phyloP scores from a whole-genome alignment of 64 coral and sea anemone species.

The Actinia tenebrosa region DNA sequence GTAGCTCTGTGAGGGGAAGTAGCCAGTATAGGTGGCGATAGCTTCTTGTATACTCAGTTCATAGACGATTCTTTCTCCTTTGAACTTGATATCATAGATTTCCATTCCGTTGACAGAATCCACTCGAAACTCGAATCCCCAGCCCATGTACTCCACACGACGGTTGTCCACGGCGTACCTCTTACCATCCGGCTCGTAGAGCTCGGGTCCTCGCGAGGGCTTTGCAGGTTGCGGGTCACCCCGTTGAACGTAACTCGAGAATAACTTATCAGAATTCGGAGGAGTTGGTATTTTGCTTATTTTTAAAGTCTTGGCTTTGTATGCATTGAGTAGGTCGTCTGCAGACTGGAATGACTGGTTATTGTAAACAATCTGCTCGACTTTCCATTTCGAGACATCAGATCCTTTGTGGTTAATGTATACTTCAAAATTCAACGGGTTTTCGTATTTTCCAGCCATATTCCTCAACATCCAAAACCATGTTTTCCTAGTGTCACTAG shows the following conservation, averaged over 20 bases:
- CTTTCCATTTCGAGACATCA: conserved; percentile 63
- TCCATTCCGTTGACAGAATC: conserved; percentile 50
- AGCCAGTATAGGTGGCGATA: conserved; percentile 49
- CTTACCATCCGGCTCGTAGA: conserved; percentile 66
- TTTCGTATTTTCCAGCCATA: conserved; percentile 33
- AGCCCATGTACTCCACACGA: conserved; percentile 70
- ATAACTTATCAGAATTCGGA: not conserved
- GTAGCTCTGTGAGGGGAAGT: conserved; percentile 26
- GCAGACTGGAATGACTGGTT: conserved; percentile 55
- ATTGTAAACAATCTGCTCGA: conserved; percentile 66
- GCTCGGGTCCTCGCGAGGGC: conserved; percentile 41
- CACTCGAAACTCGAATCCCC: conserved; percentile 59
- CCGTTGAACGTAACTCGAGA: conserved; percentile 33
- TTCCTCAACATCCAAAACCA: conserved; percentile 45
- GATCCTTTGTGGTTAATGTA: conserved; percentile 50
- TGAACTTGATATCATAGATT: conserved; percentile 64
- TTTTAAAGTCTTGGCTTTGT: conserved; percentile 29
- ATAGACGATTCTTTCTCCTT: conserved; percentile 56
- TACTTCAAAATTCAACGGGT: conserved; percentile 54
- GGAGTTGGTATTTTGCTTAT: conserved; percentile 28
- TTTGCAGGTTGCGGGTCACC: conserved; percentile 35
- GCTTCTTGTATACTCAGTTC: conserved; percentile 70
- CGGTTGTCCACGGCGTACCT: conserved; percentile 49
- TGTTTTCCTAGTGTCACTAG: conserved; percentile 40
- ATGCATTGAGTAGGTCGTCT: conserved; percentile 34